Percentiles rank a stretch among this genome's conserved stretches.
Conservation (phyloP, 1,140 invertebrate species). For the Fopius arisanus region DNA sequence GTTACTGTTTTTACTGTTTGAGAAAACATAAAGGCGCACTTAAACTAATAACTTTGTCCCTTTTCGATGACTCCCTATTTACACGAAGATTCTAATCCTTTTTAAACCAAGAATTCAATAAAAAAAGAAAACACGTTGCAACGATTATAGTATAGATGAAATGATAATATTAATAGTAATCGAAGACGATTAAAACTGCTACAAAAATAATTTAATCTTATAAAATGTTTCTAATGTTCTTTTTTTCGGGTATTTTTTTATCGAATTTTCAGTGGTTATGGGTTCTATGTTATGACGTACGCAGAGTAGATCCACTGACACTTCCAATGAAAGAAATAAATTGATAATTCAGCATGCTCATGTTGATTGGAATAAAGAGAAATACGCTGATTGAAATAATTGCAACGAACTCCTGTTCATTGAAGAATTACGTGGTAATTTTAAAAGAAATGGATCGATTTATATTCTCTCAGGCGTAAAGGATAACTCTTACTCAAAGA, state of each 20-base stretch:
- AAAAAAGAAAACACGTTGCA: background rate
- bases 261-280: background rate
- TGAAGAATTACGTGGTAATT: no score
- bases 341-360: background rate
- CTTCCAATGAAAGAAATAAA: background rate
- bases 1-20: background rate
- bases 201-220: slow-evolving; percentile 39
- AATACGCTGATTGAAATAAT: no score
- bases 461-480: no score
- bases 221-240: slow-evolving; percentile 20
- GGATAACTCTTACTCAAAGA: no score
- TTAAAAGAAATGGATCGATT: no score
- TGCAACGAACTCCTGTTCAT: no score
- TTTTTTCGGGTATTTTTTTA: background rate
- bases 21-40: background rate
- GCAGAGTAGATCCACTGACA: slow-evolving; percentile 24
- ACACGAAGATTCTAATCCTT: slow-evolving; percentile 20
- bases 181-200: slow-evolving; percentile 31
- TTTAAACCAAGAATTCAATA: background rate
- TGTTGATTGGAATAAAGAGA: background rate
- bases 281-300: slow-evolving; percentile 14
- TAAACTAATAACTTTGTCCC: slow-evolving; percentile 3
- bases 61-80: slow-evolving; percentile 15
- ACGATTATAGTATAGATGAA: slow-evolving; percentile 15
- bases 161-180: slow-evolving; percentile 16